A percentile compares a stretch with the other conserved stretches of the same genome.
phyloP scores from a whole-genome alignment of 1,140 invertebrate species.

The Holcopasites calliopsidis region DNA sequence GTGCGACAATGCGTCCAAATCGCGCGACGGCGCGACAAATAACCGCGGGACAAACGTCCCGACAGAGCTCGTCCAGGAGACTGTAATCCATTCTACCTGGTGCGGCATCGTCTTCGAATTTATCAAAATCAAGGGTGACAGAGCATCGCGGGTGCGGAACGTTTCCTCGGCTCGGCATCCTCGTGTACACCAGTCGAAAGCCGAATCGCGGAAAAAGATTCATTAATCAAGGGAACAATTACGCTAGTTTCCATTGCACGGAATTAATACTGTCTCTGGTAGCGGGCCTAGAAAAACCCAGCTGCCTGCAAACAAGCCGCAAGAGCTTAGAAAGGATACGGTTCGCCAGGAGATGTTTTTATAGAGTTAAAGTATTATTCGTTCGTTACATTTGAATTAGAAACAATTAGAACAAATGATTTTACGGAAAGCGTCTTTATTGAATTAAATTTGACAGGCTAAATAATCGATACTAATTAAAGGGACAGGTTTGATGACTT shows the following conservation, averaged over 20 bases:
- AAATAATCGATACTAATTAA: too few relatives aligned
- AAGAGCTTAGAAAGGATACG: too few relatives aligned
- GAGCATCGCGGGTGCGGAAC: not conserved
- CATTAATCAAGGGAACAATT: slow-evolving; percentile 32
- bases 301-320: not conserved
- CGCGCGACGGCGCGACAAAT: slow-evolving; percentile 2
- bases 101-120: slow-evolving; percentile 27
- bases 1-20: not conserved
- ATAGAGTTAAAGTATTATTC: too few relatives aligned
- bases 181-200: not conserved
- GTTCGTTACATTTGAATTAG: too few relatives aligned
- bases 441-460: too few relatives aligned
- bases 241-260: not conserved
- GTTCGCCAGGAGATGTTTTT: too few relatives aligned
- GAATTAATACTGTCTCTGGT: slow-evolving; percentile 12
- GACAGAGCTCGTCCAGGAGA: not conserved
- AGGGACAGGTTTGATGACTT: too few relatives aligned
- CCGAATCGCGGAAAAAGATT: slow-evolving; percentile 15
- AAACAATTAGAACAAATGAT: too few relatives aligned
- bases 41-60: not conserved
- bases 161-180: not conserved
- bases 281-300: not conserved
- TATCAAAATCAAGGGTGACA: slow-evolving; percentile 35
- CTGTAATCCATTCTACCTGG: slow-evolving; percentile 1
- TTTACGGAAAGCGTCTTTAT: too few relatives aligned